Base-by-base conservation (phyloP, 2,888 invertebrate genomes). In the Globia sparganii region DNA sequence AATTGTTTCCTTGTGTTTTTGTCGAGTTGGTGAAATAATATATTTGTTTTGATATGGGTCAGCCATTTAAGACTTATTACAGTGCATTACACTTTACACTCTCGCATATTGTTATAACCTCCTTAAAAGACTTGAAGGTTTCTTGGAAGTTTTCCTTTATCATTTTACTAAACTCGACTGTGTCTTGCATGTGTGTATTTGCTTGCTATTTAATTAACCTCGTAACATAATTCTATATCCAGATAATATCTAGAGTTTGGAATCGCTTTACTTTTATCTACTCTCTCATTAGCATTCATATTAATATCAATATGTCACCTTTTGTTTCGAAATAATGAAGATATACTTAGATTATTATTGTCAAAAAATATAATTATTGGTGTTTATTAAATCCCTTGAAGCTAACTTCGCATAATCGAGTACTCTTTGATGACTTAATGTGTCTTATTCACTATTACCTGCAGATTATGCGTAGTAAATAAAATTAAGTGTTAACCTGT, bases 21-120 rank as follows among this genome's bases (percentile, higher is more conserved):
- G 49, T 58, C 25, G 58, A 65, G 40, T 59, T 28, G 5, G 58
- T 80, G 18, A 67, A 67, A 53, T 67, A 40, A 59, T 70, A 59
- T 71, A 53, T 74, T 69, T 81, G 56, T 77, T 85, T 70, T 53
- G n/a, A 28, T 62, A 59, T 46, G 28, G 21, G 31, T 64, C 64
- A 77, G 68, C 25, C 71, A 66, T 77, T 81, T 72, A 43, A 74
- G n/a, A 61, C 37, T 43, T 34, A 58, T 66, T 34, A 66, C 71
- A 43, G 62, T 58, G 65, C 66, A 70, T 56, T 76, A 49, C 56
- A n/a, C n/a, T 72, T 53, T 53, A 67, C 43, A 61, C 56, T 49
- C n/a, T 43, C 40, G 67, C 64, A 75, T 73, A 83, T 84, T 85
- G 62, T 69, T 72, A 75, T 82, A 80, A 81, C 75, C 80, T 74